Evolutionary conservation across 2,888 invertebrate genomes (phyloP), one percentile per base, ranked within the genome.

Genomic region (Microctonus hyperodae): DNA sequence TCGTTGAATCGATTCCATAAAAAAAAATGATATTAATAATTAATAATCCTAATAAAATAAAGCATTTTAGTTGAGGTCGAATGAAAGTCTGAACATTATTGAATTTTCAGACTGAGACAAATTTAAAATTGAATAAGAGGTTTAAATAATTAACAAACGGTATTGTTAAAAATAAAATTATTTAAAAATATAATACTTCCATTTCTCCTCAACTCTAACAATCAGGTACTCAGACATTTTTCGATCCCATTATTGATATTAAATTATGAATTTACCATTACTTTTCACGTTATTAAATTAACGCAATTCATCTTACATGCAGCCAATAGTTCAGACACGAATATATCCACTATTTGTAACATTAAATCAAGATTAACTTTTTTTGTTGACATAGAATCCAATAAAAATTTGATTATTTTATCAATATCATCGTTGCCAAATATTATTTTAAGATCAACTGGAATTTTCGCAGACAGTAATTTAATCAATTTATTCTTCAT

Each of bases 291-390:
- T 65, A 67, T 57, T 59, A 25, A 61, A 60, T 61, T 65, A 0
- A 67, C 58, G 50, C 77, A 74, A 68, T 73, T 73, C 22, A 70
- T 68, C 67, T 75, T 77, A 70, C 78, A 79, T 0, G 78, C 75
- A 57, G 78, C 74, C 40, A 82, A 74, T 40, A 82, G 48, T 69
- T 82, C 79, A 20, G 82, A 82, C 22, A 78, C 76, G 55, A 81
- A 58, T 66, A 79, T 75, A 69, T 87, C 87, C 68, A 87, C 81
- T 44, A 86, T 76, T 75, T 86, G 86, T 72, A 87, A 75, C 67
- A 81, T 79, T 31, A 87, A 77, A 75, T 87, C 87, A 69, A 83
- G 78, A 74, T 87, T 87, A 58, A 87, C 85, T 70, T 83, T 86
- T 67, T 81, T 80, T 50, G 81, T 79, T 76, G 86, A 85, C 22